Evolutionary conservation across 2,888 invertebrate genomes (phyloP), one percentile per base, ranked within the genome.

Genomic region (Chironomus riparius): DNA sequence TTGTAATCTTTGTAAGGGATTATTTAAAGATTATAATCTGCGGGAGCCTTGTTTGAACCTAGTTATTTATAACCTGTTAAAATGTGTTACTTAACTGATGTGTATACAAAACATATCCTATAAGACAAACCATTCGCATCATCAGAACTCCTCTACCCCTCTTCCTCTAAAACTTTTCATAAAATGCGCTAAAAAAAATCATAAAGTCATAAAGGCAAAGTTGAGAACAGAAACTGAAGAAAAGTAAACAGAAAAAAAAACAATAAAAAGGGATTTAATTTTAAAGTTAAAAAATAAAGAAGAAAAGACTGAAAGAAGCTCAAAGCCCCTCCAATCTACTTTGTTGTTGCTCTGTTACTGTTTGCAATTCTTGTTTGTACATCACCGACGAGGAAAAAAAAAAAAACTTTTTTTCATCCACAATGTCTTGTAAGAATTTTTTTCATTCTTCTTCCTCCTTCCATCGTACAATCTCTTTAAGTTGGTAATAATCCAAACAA

Each of bases 401-500:
- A 47, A 38, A 38, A 2, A 70, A 47, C 5, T 12, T 70, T 47
- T n/a, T 70, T 18, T 70, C 10, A 24, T 7, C 18, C n/a, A n/a
- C 47, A 7, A 10, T 70, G 15, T 47, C 18, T 47, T 15, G 38
- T 38, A 38, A 38, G 38, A 38, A 38, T 38, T 38, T 38, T n/a
- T n/a, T 38, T 10, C 38, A 38, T 38, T 7, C 38, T 38, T 38
- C 38, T 38, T 38, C 38, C 10, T 38, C 38, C 10, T 56, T 15
- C 15, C 56, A 18, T 56, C 56, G 56, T 56, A 38, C 38, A 38
- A 18, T 13, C 24, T 68, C 28, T 21, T 71, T 24, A 71, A 71
- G 56, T 56, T 56, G 50, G n/a, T 71, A 38, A 56, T 71, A 71
- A 71, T 71, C 71, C 56, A 24, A 24, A 24, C 50, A 50, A 50